Evolutionary conservation across 2,797 vertebrate species (phyloP).

Genomic region (Anomalospiza imberbis): DNA sequence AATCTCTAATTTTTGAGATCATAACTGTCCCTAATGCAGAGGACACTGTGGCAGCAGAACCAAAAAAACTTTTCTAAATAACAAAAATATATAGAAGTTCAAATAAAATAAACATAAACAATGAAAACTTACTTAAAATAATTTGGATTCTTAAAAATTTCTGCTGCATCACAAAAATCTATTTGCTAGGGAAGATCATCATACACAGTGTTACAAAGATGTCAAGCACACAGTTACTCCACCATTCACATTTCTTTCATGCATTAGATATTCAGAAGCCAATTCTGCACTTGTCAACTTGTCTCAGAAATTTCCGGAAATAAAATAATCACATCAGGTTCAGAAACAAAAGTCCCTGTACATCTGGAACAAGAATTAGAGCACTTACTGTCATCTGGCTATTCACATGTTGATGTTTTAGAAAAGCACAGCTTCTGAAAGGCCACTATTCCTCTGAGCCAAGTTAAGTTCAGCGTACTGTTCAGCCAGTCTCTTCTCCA

Average conservation of each 20-base stretch:
- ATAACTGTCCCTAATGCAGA: not conserved
- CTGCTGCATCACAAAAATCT: not conserved
- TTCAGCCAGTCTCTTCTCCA: not conserved
- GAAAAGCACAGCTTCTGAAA: not conserved
- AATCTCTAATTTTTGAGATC: not conserved
- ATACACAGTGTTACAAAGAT: not conserved
- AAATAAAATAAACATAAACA: not conserved
- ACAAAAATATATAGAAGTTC: not conserved
- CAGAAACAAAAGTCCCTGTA: not conserved
- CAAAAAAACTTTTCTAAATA: not conserved
- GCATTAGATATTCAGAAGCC: not conserved
- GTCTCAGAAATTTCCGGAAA: not conserved
- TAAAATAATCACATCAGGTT: not conserved
- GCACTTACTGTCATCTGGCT: not conserved
- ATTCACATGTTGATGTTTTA: not conserved
- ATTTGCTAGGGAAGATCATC: not conserved
- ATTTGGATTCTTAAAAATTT: not conserved
- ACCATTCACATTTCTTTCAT: not conserved
- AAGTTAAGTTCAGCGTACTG: not conserved
- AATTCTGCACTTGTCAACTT: not conserved
- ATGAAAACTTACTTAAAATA: not conserved
- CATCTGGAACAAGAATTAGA: not conserved
- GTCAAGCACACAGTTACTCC: not conserved
- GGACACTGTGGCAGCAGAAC: not conserved
- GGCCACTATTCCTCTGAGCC: not conserved